A percentile compares a stretch with the other conserved stretches of the same genome.
Evolutionary conservation across 2,113 vertebrate species (phyloP).

Genomic region (Rutilus rutilus): DNA sequence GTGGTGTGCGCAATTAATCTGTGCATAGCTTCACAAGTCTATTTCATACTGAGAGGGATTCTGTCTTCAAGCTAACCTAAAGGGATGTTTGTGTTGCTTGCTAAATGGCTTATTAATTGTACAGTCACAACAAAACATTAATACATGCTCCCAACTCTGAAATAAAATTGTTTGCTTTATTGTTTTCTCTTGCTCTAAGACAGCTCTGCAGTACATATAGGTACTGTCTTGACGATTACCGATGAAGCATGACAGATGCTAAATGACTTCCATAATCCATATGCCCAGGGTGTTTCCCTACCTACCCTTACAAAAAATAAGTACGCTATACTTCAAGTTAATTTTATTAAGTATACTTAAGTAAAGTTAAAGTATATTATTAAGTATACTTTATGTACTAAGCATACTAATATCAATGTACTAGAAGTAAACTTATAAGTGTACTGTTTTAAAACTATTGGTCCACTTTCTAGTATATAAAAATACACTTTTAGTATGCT

Average conservation of each 20-base stretch:
- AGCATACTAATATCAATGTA: no score
- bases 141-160: slow-evolving; percentile 8
- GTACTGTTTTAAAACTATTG: no score
- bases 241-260: not conserved
- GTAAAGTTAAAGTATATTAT: no score
- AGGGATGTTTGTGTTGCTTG: not conserved
- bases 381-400: no score
- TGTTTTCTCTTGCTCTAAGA: not conserved
- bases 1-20: slow-evolving; percentile 59
- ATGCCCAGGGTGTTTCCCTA: not conserved
- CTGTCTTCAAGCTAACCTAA: slow-evolving; percentile 45
- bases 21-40: slow-evolving; percentile 26
- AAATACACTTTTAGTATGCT: no score
- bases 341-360: no score
- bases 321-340: no score
- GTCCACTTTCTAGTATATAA: no score
- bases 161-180: slow-evolving; percentile 26
- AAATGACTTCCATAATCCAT: not conserved
- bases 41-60: slow-evolving; percentile 23
- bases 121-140: slow-evolving; percentile 43
- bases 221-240: not conserved
- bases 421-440: no score
- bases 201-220: not conserved
- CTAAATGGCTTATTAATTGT: slow-evolving; percentile 57
- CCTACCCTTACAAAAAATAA: no score